Conservation (phyloP, 1,140 invertebrate species). For the Hyles vespertilio region DNA sequence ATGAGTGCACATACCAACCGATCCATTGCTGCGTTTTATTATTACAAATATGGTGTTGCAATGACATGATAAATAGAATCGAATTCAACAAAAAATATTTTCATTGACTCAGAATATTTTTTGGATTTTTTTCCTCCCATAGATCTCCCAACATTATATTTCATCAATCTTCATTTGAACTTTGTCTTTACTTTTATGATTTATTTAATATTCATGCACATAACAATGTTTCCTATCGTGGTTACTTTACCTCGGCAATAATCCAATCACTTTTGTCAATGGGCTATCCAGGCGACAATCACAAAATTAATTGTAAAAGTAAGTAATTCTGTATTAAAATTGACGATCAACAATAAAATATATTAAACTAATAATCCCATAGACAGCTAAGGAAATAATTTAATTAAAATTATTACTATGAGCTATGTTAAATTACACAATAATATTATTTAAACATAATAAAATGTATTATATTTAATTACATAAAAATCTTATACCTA, state of each 20-base stretch:
- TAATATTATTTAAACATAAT: too few species aligned
- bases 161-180: too few species aligned
- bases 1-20: constrained; percentile 12
- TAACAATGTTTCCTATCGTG: constrained; percentile 13
- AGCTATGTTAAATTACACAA: too few species aligned
- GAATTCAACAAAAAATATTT: too few species aligned
- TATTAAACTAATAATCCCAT: neutral
- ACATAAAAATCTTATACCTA: too few species aligned
- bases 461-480: too few species aligned
- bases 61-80: neutral
- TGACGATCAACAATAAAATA: neutral
- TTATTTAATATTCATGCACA: constrained; percentile 12
- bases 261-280: constrained; percentile 88
- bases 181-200: too few species aligned
- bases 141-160: too few species aligned
- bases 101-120: too few species aligned
- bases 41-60: neutral
- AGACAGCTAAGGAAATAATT: neutral
- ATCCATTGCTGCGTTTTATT: constrained; percentile 10
- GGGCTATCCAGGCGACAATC: constrained; percentile 78
- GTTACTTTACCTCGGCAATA: constrained; percentile 88
- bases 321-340: constrained; percentile 37
- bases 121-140: too few species aligned
- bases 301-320: constrained; percentile 22
- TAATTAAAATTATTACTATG: too few species aligned